A percentile compares a stretch with the other conserved stretches of the same genome.
phyloP scores from a whole-genome alignment of 2,113 vertebrate genomes.

The Cyprinodon variegatus region DNA sequence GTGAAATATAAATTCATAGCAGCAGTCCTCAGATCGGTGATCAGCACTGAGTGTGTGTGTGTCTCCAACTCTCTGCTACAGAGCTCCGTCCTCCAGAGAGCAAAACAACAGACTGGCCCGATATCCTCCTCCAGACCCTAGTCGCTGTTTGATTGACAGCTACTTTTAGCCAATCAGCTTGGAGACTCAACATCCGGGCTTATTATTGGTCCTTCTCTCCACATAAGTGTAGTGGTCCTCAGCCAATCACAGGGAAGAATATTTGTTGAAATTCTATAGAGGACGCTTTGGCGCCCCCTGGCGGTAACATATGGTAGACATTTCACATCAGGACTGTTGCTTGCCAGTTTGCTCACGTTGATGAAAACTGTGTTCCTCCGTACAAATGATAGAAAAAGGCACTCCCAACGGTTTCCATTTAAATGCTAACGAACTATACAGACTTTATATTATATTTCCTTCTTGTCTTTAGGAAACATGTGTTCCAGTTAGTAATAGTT shows the following conservation, averaged over 20 bases:
- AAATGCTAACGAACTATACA: conserved; percentile 50
- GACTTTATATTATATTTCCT: conserved; percentile 40
- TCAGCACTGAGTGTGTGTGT: conserved; percentile 7
- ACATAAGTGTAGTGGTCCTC: not conserved
- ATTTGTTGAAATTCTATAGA: conserved; percentile 5
- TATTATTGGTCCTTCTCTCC: conserved; percentile 46
- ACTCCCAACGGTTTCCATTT: conserved; percentile 14
- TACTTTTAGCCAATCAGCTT: conserved; percentile 62
- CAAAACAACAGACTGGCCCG: conserved; percentile 67
- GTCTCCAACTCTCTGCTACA: conserved; percentile 6
- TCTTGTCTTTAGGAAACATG: conserved; percentile 27
- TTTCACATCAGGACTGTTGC: conserved; percentile 32
- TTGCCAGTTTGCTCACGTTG: conserved; percentile 56
- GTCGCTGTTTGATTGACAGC: conserved; percentile 74
- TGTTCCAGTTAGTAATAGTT: conserved; percentile 27
- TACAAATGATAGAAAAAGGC: not conserved
- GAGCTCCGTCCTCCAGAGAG: conserved; percentile 69
- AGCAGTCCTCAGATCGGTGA: not conserved
- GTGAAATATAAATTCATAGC: not conserved
- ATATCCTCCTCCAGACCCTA: conserved; percentile 26
- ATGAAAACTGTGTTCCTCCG: conserved; percentile 53
- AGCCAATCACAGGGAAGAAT: conserved; percentile 53
- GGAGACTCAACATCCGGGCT: not conserved
- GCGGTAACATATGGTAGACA: conserved; percentile 66
- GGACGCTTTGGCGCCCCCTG: conserved; percentile 66